A percentile compares a stretch with the other conserved stretches of the same genome.
Conservation (phyloP, 2,888 invertebrate genomes). For the Drosophila meridiana region DNA sequence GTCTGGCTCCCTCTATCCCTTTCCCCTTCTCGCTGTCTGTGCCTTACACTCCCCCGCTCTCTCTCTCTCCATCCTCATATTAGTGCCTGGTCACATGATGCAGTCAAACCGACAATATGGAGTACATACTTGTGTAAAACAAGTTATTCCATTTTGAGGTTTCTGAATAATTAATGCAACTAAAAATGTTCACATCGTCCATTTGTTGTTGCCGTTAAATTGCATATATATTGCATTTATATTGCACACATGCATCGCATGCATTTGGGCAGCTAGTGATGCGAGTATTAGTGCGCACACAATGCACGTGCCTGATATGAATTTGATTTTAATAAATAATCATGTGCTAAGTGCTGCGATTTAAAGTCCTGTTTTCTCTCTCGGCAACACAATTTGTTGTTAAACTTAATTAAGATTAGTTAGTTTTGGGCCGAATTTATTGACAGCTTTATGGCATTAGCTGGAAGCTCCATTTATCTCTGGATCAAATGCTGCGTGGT, state of each 20-base stretch:
- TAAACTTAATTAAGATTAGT: neutral
- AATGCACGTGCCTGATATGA: constrained; percentile 11
- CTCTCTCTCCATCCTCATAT: neutral
- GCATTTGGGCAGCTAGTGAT: constrained; percentile 39
- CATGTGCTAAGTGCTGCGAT: constrained; percentile 20
- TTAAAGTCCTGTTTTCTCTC: neutral
- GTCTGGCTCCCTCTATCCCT: neutral
- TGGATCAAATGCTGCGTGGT: neutral
- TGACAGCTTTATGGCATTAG: neutral
- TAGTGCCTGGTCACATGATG: constrained; percentile 55
- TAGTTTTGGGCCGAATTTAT: neutral
- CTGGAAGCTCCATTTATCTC: neutral
- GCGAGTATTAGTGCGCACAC: constrained; percentile 21
- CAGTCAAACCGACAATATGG: constrained; percentile 74
- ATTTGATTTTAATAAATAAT: constrained; percentile 24
- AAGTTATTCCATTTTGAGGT: constrained; percentile 76
- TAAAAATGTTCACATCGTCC: constrained; percentile 69
- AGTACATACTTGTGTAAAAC: constrained; percentile 77
- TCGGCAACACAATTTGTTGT: neutral
- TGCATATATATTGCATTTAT: constrained; percentile 43
- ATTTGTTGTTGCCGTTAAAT: constrained; percentile 54
- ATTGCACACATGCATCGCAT: constrained; percentile 8
- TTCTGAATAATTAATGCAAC: constrained; percentile 77
- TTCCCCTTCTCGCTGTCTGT: neutral
- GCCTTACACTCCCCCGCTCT: neutral